Conservation (phyloP, 2,797 vertebrate species). For the Clarias pachynema region DNA sequence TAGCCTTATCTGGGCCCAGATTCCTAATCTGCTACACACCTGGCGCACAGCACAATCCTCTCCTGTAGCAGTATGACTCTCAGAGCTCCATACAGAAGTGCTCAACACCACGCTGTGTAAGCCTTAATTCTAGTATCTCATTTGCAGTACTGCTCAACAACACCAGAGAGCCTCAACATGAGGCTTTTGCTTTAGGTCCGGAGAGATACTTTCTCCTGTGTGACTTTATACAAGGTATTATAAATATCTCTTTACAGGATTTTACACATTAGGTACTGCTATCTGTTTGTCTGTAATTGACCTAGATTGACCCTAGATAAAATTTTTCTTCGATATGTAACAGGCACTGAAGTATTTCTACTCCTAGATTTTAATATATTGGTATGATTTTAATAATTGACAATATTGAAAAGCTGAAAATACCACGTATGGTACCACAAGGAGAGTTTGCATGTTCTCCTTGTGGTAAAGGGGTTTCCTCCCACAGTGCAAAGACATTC, state of each 20-base stretch:
- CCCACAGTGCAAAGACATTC: no score
- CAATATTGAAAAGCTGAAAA: background rate
- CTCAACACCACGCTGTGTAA: background rate
- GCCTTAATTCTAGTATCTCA: background rate
- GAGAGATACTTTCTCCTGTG: background rate
- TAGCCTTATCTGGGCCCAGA: constrained; percentile 17
- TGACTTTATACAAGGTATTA: background rate
- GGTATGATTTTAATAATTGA: background rate
- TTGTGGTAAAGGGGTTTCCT: no score
- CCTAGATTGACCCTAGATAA: background rate
- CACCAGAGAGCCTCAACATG: constrained; percentile 20
- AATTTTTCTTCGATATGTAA: background rate
- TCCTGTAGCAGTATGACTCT: constrained; percentile 58
- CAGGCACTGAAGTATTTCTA: background rate
- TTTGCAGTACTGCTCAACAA: background rate
- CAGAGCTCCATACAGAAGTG: constrained; percentile 34
- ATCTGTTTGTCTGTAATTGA: background rate
- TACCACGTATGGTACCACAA: no score
- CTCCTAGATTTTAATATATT: background rate
- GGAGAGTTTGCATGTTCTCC: no score
- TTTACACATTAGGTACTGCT: background rate
- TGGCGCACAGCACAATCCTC: background rate
- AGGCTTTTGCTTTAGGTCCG: background rate
- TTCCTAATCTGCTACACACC: constrained; percentile 16
- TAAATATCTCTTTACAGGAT: background rate